Evolutionary conservation across 2,888 invertebrate genomes (phyloP), one percentile per base, ranked within the genome.

Genomic region (Chrysina gloriosa): DNA sequence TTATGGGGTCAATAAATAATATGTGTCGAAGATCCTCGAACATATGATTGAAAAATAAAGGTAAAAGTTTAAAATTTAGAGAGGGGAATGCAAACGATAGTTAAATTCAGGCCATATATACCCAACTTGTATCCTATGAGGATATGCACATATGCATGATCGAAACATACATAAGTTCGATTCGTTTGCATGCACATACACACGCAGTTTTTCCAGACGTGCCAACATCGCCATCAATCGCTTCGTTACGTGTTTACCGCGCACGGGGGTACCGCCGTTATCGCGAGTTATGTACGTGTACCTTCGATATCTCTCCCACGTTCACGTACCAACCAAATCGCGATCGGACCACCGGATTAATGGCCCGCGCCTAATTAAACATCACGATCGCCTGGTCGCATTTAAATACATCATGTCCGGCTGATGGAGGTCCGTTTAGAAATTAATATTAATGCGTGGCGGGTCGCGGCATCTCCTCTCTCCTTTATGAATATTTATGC

Each of bases 381-480:
- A 70, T 67, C 64, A 65, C 65, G 69, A 71, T 72, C 63, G 65
- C 52, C 63, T 67, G 65, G 52, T 39, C 58, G 48, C 65, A 69
- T 72, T 71, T 70, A 69, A 71, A 71, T 69, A 70, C 67, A 72
- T 72, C 70, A 73, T 65, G 68, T 64, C 65, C 65, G 56, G 42
- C 52, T 63, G 65, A 71, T 71, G 39, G 31, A 3, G 6, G 39
- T 36, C 25, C 25, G 58, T 39, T 25, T 29, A 69, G 64, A 70
- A 69, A 72, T 73, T 71, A 70, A 71, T 71, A 72, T 70, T 72
- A 72, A 73, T 72, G 58, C 58, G 2, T n/a, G n/a, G n/a, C n/a
- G n/a, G n/a, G n/a, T n/a, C n/a, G n/a, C n/a, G n/a, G n/a, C 23
- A 9, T 19, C 1, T 34, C 1, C 34, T 6, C 23, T 48, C 56